Percentiles rank a stretch among this genome's conserved stretches.
Conservation (phyloP, 2,113 vertebrate genomes). For the Syngnathus scovelli region DNA sequence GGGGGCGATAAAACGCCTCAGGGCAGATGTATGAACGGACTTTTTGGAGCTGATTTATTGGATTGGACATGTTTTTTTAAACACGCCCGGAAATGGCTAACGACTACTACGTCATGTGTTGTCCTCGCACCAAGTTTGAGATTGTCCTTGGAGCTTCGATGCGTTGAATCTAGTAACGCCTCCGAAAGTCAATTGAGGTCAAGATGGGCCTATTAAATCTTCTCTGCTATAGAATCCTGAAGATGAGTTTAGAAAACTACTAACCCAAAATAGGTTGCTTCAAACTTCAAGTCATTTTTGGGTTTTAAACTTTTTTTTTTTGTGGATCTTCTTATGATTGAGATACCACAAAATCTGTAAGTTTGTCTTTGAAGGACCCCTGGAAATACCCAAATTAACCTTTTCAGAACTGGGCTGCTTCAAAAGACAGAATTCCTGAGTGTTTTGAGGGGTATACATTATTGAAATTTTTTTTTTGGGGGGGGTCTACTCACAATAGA, state of each 20-base stretch:
- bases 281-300: background rate
- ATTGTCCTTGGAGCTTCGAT: background rate
- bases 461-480: no score
- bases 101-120: background rate
- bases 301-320: background rate
- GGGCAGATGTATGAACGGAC: no score
- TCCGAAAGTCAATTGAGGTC: background rate
- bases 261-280: background rate
- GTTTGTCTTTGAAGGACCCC: background rate
- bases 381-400: no score
- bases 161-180: background rate
- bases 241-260: background rate
- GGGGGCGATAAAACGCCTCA: no score
- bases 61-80: no score
- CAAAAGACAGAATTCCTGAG: no score
- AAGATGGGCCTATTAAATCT: background rate
- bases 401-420: no score
- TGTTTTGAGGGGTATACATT: no score
- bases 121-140: background rate
- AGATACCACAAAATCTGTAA: background rate
- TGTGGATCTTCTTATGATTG: background rate
- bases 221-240: background rate
- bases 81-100: no score
- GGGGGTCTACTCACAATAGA: no score
- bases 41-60: no score